Evolutionary conservation across 2,113 vertebrate genomes (phyloP), one percentile per base, ranked within the genome.

Genomic region (Rattus norvegicus): DNA sequence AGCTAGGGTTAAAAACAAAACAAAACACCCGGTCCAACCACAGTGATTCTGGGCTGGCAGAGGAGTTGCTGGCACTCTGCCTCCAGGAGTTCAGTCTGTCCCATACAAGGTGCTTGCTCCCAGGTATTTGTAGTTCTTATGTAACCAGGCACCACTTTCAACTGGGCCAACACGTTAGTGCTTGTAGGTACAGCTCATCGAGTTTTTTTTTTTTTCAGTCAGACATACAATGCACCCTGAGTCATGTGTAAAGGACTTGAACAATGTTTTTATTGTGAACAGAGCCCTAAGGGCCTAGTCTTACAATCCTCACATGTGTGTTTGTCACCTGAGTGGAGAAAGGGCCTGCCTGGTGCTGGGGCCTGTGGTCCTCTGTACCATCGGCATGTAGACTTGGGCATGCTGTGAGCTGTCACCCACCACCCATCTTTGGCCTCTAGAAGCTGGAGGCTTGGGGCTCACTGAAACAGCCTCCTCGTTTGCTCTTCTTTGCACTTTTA

Each of bases 181-280:
- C 98, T 97, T 97, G 98, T 22, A 95, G 89, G 92, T 91, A 88
- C 95, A 97, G 95, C 95, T 7, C 17, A 65, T 92, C 63, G 95
- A 90, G 84, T 86, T 67, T 94, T 93, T 67, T 79, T 67, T 95
- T 96, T 93, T 87, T 76, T 93, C 92, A 72, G 0, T 91, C 83
- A 94, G 95, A 94, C 67, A 87, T 79, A 97, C 95, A 98, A 88
- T 95, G 54, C 86, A 90, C 94, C 72, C 73, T 97, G 97, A 97
- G 96, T 97, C 97, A 97, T 95, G 84, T 87, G 92, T 92, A 77
- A 89, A 96, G 94, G 88, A 43, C 91, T 75, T 0, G 1, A 67
- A 95, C 95, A 95, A 90, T 95, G 95, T 96, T 97, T 95, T 94
- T 76, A 96, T 97, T 98, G 95, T 98, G 95, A 91, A 39, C 30